Percentiles rank a stretch among this genome's conserved stretches.
Evolutionary conservation across 2,797 vertebrate species (phyloP).

Genomic region (Clarias platycephalus): DNA sequence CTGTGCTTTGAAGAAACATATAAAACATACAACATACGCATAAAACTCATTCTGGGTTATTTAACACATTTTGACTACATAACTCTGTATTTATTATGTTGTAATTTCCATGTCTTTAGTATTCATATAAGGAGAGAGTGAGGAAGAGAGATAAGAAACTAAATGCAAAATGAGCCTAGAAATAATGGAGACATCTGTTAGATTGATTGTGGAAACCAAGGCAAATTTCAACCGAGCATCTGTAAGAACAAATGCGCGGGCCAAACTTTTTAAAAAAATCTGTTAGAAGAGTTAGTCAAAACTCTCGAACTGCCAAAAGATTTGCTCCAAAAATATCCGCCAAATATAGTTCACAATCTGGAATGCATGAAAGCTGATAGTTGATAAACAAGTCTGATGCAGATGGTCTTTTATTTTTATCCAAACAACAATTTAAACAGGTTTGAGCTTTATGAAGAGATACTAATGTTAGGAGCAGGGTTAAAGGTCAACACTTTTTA

Average conservation of each 20-base stretch:
- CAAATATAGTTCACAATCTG: conserved; percentile 6
- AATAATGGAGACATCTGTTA: not conserved
- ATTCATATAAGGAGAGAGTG: not conserved
- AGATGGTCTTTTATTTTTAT: not conserved
- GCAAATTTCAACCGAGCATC: not conserved
- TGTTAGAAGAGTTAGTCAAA: conserved; percentile 11
- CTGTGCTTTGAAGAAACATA: not conserved
- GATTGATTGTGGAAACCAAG: not conserved
- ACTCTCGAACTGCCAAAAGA: not conserved
- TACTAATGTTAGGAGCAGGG: not conserved
- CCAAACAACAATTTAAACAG: not conserved
- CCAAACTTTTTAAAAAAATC: not conserved
- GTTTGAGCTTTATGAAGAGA: not conserved
- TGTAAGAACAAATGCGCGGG: not conserved
- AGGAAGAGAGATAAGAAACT: not conserved
- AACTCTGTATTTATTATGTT: too few species aligned
- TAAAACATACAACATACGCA: not conserved
- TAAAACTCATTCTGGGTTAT: too few species aligned
- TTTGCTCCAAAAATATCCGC: conserved; percentile 8
- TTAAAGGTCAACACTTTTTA: not conserved
- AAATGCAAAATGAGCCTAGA: not conserved
- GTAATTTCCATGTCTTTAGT: not conserved
- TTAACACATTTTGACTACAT: too few species aligned
- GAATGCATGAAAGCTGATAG: not conserved
- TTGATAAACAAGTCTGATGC: not conserved